These are phyloP conservation scores for Tetanocera ferruginea DNA, from an alignment of 2,888 invertebrate species.

Conservation along the genomic window DNA sequence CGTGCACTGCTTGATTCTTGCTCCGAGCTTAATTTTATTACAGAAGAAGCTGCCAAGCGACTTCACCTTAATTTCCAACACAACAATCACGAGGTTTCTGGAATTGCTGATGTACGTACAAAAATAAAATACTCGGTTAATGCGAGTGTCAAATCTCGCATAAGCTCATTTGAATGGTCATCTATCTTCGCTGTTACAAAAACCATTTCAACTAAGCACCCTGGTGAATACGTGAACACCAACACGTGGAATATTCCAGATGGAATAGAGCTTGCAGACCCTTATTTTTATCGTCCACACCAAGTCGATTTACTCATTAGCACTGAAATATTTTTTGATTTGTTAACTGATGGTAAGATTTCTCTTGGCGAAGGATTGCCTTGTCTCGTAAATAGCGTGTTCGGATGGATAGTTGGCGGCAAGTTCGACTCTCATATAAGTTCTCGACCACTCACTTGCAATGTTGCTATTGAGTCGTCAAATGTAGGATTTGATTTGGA, in stretches of 20 bases:
- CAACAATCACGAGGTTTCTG: slow-evolving; percentile 7
- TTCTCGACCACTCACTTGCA: no score
- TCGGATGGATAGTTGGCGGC: no score
- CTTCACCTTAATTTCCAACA: neutral
- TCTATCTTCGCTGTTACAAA: neutral
- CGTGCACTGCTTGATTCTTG: no score
- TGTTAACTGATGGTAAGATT: no score
- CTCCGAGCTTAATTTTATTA: slow-evolving; percentile 23
- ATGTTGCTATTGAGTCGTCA: no score
- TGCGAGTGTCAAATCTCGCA: neutral
- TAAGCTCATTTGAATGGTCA: neutral
- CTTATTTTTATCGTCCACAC: neutral
- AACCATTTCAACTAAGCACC: neutral
- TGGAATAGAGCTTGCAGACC: neutral
- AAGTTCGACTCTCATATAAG: no score
- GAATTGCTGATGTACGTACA: neutral
- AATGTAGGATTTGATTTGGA: neutral
- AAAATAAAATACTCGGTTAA: neutral
- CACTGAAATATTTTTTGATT: no score
- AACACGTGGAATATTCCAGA: neutral
- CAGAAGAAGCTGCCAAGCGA: neutral
- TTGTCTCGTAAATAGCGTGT: no score
- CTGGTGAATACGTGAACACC: neutral
- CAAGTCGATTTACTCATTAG: no score
- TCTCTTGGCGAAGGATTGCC: no score